Conservation (phyloP, 1,140 invertebrate genomes). For the Mizuhopecten yessoensis region DNA sequence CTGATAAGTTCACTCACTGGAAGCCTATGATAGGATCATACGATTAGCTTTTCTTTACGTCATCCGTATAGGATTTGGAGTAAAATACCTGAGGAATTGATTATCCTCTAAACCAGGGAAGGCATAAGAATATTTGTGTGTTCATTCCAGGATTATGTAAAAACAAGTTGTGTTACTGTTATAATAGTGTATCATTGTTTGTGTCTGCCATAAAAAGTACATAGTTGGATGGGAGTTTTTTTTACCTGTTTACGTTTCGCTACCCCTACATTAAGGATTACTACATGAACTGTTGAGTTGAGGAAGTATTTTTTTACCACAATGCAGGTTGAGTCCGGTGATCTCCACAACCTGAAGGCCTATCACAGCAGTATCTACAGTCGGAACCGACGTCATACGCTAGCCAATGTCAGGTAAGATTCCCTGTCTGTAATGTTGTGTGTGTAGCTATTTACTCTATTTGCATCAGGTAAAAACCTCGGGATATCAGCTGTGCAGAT, state of each 20-base stretch:
- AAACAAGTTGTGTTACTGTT: neutral
- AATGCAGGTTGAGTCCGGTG: constrained; percentile 17
- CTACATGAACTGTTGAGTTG: neutral
- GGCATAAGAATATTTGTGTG: neutral
- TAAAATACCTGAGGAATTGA: neutral
- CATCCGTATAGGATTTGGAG: neutral
- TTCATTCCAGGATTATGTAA: neutral
- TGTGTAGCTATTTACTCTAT: neutral
- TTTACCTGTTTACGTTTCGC: neutral
- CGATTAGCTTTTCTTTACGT: neutral
- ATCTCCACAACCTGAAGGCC: neutral
- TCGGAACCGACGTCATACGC: neutral
- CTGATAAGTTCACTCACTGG: neutral
- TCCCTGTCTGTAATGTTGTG: too few relatives aligned
- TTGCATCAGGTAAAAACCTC: too few relatives aligned
- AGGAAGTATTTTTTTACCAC: neutral
- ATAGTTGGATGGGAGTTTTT: neutral
- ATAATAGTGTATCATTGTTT: neutral
- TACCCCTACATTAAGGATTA: neutral
- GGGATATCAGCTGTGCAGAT: too few relatives aligned
- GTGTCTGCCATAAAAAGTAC: neutral
- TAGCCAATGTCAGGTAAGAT: constrained; percentile 26
- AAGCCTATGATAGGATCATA: neutral
- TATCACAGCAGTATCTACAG: neutral
- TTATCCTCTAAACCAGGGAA: neutral